Conservation (phyloP, 1,140 invertebrate genomes). For the Anthonomus grandis region DNA sequence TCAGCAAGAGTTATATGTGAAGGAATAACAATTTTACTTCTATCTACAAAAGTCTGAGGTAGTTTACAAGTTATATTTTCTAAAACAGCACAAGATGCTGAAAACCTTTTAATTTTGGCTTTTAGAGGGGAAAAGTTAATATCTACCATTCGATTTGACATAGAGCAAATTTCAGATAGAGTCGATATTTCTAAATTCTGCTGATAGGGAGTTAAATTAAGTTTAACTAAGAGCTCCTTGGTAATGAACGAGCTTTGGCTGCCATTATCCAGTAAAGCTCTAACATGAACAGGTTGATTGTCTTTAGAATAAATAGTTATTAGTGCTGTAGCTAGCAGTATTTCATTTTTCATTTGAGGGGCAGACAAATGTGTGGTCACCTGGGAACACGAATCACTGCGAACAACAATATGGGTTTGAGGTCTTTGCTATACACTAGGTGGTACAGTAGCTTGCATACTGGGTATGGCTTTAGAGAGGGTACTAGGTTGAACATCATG, state of each 20-base stretch:
- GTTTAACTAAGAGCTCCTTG: background rate
- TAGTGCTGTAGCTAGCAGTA: slow-evolving; percentile 9
- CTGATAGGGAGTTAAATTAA: background rate
- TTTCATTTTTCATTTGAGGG: too few species aligned
- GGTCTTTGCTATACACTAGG: too few species aligned
- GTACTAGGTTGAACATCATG: too few species aligned
- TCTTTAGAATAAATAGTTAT: background rate
- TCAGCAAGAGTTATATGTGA: slow-evolving; percentile 5
- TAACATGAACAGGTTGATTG: background rate
- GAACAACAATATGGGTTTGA: too few species aligned
- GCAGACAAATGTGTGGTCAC: too few species aligned
- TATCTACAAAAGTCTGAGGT: background rate
- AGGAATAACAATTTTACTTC: slow-evolving; percentile 5
- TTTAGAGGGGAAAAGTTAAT: background rate
- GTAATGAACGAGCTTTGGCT: slow-evolving; percentile 2
- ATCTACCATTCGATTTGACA: slow-evolving; percentile 4
- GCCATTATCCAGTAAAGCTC: slow-evolving; percentile 7
- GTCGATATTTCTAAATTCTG: background rate
- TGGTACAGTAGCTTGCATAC: too few species aligned
- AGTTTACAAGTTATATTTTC: background rate
- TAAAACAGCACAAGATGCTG: background rate
- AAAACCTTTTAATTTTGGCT: too few species aligned
- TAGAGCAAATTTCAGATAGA: background rate
- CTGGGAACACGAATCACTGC: too few species aligned
- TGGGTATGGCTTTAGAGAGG: too few species aligned